phyloP scores from a whole-genome alignment of 2,113 vertebrate genomes.

The Mormoops blainvillei region DNA sequence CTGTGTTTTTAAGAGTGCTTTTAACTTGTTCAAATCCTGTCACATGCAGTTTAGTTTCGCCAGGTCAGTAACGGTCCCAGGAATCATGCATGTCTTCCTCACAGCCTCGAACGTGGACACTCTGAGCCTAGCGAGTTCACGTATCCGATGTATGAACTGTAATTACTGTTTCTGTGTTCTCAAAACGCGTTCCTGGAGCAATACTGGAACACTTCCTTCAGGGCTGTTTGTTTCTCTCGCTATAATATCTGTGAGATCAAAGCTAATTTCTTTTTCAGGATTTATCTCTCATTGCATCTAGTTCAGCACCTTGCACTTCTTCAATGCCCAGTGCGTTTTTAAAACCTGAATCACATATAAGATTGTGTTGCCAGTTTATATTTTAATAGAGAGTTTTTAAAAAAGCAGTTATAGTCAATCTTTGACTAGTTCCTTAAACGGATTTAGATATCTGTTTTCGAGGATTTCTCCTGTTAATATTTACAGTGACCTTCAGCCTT shows the following conservation, averaged over 20 bases:
- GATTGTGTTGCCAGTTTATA: background rate
- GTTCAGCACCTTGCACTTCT: background rate
- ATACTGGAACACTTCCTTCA: background rate
- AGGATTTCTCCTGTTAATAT: constrained; percentile 35
- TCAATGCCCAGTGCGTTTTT: background rate
- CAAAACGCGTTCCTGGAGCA: background rate
- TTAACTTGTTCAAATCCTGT: constrained; percentile 68
- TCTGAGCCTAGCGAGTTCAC: constrained; percentile 31
- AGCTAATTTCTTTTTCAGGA: background rate
- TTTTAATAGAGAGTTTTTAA: background rate
- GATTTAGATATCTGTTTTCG: constrained; percentile 13
- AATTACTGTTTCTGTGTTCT: background rate
- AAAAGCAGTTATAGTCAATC: background rate
- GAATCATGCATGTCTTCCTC: constrained; percentile 29
- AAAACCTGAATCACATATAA: background rate
- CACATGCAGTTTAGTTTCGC: constrained; percentile 42
- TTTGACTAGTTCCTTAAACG: constrained; percentile 28
- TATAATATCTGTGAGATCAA: background rate
- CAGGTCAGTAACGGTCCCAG: constrained; percentile 15
- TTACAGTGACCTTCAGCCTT: constrained; percentile 35
- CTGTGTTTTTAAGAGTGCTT: constrained; percentile 45
- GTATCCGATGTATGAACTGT: background rate
- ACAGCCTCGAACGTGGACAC: background rate
- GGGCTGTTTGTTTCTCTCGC: background rate
- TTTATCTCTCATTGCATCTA: background rate